Base-by-base conservation (phyloP, 2,888 invertebrate species). In the Dolichopus griseipennis region DNA sequence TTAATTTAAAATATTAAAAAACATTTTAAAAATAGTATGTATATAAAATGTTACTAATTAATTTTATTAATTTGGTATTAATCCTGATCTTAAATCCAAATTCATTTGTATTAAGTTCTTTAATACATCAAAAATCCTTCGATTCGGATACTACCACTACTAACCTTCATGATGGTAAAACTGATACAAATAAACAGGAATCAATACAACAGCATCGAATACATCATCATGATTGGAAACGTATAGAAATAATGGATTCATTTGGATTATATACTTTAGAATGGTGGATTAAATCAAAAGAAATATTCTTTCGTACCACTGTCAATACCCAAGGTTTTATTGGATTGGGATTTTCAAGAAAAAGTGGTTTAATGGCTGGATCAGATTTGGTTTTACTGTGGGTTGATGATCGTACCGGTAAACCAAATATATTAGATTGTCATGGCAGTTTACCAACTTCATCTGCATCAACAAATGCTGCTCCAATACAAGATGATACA, bases 331-430 rank as follows among this genome's bases (percentile, higher is more conserved):
- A 85, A 73, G 95, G 95, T 72, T 95, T 92, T 79, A 88, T 95
- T 71, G 93, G 91, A 41, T 86, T 95, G 74, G 95, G 94, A 65
- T 91, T 95, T 79, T 92, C 92, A 71, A 86, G 87, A 43, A 89
- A 87, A 76, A 90, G 90, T 68, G 85, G 84, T 0, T 87, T 87
- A 71, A 90, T 92, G 90, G 85, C 87, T 74, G 90, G 89, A 33
- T 88, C 92, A 37, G 95, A 95, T 84, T 87, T 95, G 82, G 88
- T 93, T 69, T 87, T 95, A 75, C 90, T 91, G 66, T 95, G 95
- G 94, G 90, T 95, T 69, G 90, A 92, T 81, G 90, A 91, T 76
- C 77, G 76, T 8, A 78, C 80, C 0, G 80, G 81, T 34, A 77
- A 81, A 81, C 88, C 90, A 70, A 89, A 90, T 82, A 86, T 91